Evolutionary conservation across 2,113 vertebrate genomes (phyloP).

Genomic region (Pseudorhombus dupliciocellatus): DNA sequence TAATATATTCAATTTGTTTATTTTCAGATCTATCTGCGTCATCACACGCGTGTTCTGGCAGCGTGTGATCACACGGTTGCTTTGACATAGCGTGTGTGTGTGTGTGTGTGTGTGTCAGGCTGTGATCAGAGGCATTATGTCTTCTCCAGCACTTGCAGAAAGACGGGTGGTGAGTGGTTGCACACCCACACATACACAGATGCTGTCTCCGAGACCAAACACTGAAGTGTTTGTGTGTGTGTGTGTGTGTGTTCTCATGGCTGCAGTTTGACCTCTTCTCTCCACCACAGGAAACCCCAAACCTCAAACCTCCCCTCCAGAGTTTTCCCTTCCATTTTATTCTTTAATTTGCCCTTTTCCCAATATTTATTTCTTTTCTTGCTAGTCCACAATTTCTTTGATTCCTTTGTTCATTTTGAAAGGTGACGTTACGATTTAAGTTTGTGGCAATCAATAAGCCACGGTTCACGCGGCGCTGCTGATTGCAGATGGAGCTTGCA

Average conservation of each 20-base stretch:
- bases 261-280: conserved; percentile 30
- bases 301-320: conserved; percentile 30
- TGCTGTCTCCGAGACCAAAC: background rate
- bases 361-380: too few species aligned
- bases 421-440: background rate
- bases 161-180: conserved; percentile 10
- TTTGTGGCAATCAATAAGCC: conserved; percentile 29
- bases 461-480: conserved; percentile 31
- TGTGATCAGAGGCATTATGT: conserved; percentile 23
- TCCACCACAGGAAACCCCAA: conserved; percentile 53
- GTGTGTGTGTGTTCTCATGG: conserved; percentile 9
- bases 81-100: background rate
- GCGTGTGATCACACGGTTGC: background rate
- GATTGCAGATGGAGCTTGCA: conserved; percentile 34
- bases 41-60: background rate
- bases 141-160: conserved; percentile 5
- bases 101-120: background rate
- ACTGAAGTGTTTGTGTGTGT: background rate
- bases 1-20: background rate
- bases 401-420: background rate
- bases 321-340: background rate
- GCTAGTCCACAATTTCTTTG: too few species aligned
- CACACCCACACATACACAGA: background rate
- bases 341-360: background rate
- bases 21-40: background rate